These are phyloP conservation scores for Rotaria socialis DNA, from an alignment of 2,888 invertebrate species.

Conservation along the genomic window DNA sequence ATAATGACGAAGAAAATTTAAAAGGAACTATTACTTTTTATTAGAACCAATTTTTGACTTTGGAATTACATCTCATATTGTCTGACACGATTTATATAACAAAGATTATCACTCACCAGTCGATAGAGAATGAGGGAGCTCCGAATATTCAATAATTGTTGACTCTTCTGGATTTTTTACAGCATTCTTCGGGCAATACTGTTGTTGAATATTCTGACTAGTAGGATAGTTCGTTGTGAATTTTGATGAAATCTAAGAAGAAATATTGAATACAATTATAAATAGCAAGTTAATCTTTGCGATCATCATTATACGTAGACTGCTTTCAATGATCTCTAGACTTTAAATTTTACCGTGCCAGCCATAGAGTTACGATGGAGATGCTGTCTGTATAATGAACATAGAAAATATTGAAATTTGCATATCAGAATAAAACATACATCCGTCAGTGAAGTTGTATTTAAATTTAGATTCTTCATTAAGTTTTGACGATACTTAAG, in stretches of 20 bases:
- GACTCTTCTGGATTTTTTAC: neutral
- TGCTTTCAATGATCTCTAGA: no score
- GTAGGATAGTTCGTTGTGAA: neutral
- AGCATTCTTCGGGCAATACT: neutral
- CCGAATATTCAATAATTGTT: neutral
- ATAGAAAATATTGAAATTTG: neutral
- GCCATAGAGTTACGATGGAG: no score
- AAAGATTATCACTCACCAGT: neutral
- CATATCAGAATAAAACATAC: neutral
- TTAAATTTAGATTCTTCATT: neutral
- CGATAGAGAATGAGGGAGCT: neutral
- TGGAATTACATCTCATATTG: neutral
- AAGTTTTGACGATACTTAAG: no score
- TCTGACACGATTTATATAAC: neutral
- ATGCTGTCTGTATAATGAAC: no score
- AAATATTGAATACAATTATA: no score
- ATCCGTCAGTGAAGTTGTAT: no score
- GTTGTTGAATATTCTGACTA: neutral
- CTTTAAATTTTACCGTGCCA: no score
- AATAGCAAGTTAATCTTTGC: no score
- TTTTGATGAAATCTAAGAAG: neutral
- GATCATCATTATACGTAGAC: no score
- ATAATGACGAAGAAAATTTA: neutral
- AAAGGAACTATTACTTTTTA: no score
- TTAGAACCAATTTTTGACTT: neutral